phyloP scores from a whole-genome alignment of 2,888 invertebrate genomes.

The Acrocyrtus sp. region DNA sequence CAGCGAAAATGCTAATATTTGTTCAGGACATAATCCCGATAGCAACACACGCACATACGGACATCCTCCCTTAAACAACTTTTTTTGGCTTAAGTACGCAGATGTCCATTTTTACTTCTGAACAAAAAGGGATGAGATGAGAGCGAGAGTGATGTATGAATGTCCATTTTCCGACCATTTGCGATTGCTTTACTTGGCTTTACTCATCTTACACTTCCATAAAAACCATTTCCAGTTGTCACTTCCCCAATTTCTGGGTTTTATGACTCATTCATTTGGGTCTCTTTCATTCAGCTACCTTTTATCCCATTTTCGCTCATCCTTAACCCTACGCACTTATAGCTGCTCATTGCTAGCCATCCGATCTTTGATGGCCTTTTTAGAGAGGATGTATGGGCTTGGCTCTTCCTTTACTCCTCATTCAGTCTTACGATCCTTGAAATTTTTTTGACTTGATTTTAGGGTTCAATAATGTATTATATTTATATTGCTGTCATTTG shows the following conservation, averaged over 20 bases:
- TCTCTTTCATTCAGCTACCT: too few relatives aligned
- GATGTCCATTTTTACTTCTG: constrained; percentile 26
- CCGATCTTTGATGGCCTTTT: constrained; percentile 31
- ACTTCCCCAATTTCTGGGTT: constrained; percentile 49
- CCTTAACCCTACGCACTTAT: too few relatives aligned
- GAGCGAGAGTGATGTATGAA: constrained; percentile 7
- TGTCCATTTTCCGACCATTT: constrained; percentile 48
- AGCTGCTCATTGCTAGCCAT: constrained; percentile 32
- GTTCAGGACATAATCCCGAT: constrained; percentile 29
- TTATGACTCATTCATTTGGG: constrained; percentile 61
- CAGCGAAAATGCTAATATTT: constrained; percentile 47
- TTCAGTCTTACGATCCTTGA: too few relatives aligned
- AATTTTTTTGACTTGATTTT: too few relatives aligned
- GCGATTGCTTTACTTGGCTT: constrained; percentile 36
- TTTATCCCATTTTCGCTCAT: constrained; percentile 7
- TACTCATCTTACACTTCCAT: constrained; percentile 48
- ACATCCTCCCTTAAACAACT: too few relatives aligned
- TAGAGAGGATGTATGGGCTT: too few relatives aligned
- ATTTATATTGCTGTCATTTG: too few relatives aligned
- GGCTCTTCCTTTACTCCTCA: too few relatives aligned
- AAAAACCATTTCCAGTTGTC: constrained; percentile 49
- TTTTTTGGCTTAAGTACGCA: constrained; percentile 24
- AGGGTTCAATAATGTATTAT: too few relatives aligned
- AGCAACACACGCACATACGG: constrained; percentile 4
- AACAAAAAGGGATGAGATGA: neutral